Conservation (phyloP, 1,140 invertebrate genomes). For the Drosophila bocki region DNA sequence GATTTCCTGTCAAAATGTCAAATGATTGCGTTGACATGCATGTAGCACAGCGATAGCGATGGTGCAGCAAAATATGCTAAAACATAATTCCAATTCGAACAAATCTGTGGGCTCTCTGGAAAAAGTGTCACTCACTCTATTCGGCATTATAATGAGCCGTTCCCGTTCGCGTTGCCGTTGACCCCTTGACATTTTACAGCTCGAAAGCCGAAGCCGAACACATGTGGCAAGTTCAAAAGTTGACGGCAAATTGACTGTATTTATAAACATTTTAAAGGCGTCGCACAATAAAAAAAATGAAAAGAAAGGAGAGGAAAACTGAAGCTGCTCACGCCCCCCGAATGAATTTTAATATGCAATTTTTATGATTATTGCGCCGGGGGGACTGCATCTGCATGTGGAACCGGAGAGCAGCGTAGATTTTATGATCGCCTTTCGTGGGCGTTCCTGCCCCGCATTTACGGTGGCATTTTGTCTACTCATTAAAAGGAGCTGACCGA, state of each 20-base stretch:
- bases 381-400: conserved; percentile 34
- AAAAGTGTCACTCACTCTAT: conserved; percentile 61
- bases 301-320: conserved; percentile 16
- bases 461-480: conserved; percentile 65
- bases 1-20: conserved; percentile 77
- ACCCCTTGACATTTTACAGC: conserved; percentile 70
- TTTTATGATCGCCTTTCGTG: conserved; percentile 55
- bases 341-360: conserved; percentile 77
- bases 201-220: conserved; percentile 62
- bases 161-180: conserved; percentile 47
- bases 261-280: conserved; percentile 78
- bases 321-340: conserved; percentile 54
- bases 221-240: conserved; percentile 82
- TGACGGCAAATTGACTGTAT: conserved; percentile 82
- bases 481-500: conserved; percentile 57
- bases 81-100: conserved; percentile 53
- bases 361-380: conserved; percentile 72
- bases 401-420: conserved; percentile 26
- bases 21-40: conserved; percentile 77
- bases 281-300: conserved; percentile 47
- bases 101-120: conserved; percentile 25
- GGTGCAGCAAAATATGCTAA: conserved; percentile 42
- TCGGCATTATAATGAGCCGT: conserved; percentile 53
- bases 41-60: conserved; percentile 40
- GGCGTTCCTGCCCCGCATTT: conserved; percentile 51